Evolutionary conservation across 2,888 invertebrate genomes (phyloP), one percentile per base, ranked within the genome.

Genomic region (Plusia festucae): DNA sequence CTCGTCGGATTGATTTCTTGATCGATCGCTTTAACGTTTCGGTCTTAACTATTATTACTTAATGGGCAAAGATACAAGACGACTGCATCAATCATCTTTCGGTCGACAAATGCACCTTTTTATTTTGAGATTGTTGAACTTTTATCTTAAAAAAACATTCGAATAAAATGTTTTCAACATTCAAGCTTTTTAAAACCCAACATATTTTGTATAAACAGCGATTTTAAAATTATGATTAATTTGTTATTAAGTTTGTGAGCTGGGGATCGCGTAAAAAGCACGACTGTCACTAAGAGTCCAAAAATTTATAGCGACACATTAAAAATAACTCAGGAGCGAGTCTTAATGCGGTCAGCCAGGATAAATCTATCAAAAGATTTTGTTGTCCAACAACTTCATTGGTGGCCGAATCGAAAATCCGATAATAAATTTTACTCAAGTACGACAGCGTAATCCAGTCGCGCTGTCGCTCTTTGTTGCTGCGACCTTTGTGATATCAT

Each of bases 331-430:
- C 91, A 86, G 90, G 87, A 90, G 89, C 89, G 87, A 89, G 86
- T 90, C 91, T 93, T 93, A 93, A 94, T 92, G 91, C 93, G 93
- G 93, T 92, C 93, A 93, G 88, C 92, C 91, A 90, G 94, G 94
- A 95, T 94, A 94, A 94, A 94, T 95, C 94, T 94, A 95, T 94
- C 94, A 95, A 93, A 94, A 94, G 94, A 95, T 94, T 95, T 94
- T 94, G 94, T 94, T 93, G 94, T 94, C 93, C 93, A 93, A 95
- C 94, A 94, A 93, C 94, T 93, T 94, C 94, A 95, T 95, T 94
- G 94, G 94, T 95, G 94, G 94, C 94, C 94, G 93, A 93, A 93
- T 93, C 93, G 94, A 94, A 94, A 95, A 94, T 94, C 94, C 93
- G 91, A 94, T 93, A 93, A 95, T 95, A 95, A 95, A 95, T 95